A percentile compares a stretch with the other conserved stretches of the same genome.
These are phyloP conservation scores for Speoplatyrhinus poulsoni DNA, from an alignment of 2,113 vertebrate genomes.

Conservation along the genomic window DNA sequence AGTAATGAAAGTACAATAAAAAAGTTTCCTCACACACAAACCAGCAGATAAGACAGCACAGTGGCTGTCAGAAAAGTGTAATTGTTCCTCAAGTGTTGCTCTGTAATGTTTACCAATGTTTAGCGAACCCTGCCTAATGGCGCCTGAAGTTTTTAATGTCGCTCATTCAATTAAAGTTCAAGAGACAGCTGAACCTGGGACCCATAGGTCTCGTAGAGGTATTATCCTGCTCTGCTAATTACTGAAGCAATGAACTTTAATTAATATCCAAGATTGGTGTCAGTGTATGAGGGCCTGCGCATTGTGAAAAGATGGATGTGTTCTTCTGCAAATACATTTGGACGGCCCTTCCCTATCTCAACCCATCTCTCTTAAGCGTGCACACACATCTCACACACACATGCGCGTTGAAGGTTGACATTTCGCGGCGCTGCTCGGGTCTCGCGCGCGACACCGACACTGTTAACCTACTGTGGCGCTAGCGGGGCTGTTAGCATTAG, in stretches of 20 bases:
- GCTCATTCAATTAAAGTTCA: slow-evolving; percentile 76
- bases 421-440: slow-evolving; percentile 61
- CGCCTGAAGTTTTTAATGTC: slow-evolving; percentile 74
- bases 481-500: slow-evolving; percentile 61
- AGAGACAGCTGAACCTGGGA: slow-evolving; percentile 62
- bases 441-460: slow-evolving; percentile 57
- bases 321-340: slow-evolving; percentile 35
- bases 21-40: too few relatives aligned
- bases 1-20: too few relatives aligned
- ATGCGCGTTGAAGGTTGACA: slow-evolving; percentile 56
- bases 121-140: slow-evolving; percentile 73
- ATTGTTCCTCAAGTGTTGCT: slow-evolving; percentile 41
- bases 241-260: slow-evolving; percentile 78
- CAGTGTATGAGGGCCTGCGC: slow-evolving; percentile 9
- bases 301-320: not conserved
- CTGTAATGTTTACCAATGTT: slow-evolving; percentile 68
- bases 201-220: slow-evolving; percentile 73
- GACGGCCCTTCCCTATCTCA: slow-evolving; percentile 53
- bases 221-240: slow-evolving; percentile 76
- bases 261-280: slow-evolving; percentile 62
- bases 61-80: too few relatives aligned
- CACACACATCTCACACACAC: slow-evolving; percentile 11
- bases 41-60: too few relatives aligned
- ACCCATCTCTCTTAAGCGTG: slow-evolving; percentile 56
- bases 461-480: slow-evolving; percentile 46